Evolutionary conservation across 2,113 vertebrate genomes (phyloP).

Genomic region (Felis chaus): DNA sequence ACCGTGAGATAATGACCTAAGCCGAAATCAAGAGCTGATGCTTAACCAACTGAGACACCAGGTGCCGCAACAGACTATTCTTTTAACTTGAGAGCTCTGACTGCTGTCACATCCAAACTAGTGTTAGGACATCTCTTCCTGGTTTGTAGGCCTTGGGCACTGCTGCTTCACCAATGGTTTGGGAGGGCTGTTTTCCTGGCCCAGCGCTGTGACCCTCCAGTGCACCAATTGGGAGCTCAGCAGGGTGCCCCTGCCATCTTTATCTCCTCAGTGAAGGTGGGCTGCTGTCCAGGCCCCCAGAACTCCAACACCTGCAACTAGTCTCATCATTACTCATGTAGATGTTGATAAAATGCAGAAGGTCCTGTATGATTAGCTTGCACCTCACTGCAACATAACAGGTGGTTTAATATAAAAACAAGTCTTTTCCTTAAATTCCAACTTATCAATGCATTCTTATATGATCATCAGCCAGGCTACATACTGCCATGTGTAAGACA

Average conservation of each 20-base stretch:
- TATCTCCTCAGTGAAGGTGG: neutral
- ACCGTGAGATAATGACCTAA: too few species aligned
- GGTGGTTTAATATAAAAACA: neutral
- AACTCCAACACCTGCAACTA: neutral
- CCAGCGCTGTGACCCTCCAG: too few species aligned
- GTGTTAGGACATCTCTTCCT: neutral
- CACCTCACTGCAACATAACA: neutral
- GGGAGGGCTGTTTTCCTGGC: neutral
- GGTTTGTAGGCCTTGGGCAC: neutral
- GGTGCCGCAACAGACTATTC: neutral
- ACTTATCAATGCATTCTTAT: neutral
- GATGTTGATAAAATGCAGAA: neutral
- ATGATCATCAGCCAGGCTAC: neutral
- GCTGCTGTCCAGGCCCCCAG: neutral
- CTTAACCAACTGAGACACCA: too few species aligned
- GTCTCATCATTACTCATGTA: neutral
- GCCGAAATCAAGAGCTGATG: too few species aligned
- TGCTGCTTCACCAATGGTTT: neutral
- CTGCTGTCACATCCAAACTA: neutral
- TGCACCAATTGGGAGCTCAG: neutral
- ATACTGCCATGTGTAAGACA: neutral
- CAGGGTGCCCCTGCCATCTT: neutral
- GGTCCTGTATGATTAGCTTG: neutral
- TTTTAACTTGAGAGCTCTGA: neutral
- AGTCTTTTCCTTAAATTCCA: neutral